These are phyloP conservation scores for Episyrphus balteatus DNA, from an alignment of 1,140 invertebrate genomes.

Conservation along the genomic window DNA sequence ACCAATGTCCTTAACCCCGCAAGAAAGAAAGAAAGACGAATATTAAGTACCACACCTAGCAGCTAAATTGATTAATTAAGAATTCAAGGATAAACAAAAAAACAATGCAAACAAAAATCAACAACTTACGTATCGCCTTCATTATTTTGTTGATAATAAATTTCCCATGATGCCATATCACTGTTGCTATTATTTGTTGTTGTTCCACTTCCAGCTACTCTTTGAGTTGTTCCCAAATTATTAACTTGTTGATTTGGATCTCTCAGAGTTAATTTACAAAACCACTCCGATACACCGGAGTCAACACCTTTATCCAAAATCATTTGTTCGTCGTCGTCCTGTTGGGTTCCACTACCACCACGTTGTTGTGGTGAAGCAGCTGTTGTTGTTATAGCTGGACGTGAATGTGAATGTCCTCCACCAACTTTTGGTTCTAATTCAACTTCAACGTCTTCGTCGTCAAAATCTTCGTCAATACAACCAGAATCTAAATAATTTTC, in stretches of 20 bases:
- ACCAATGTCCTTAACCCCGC: too few species aligned
- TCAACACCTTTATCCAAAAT: constrained; percentile 43
- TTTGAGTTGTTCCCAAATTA: constrained; percentile 9
- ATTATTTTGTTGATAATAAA: constrained; percentile 51
- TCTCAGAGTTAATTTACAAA: constrained; percentile 41
- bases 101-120: constrained; percentile 11
- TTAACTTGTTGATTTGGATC: constrained; percentile 4
- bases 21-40: too few species aligned
- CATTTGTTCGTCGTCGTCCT: constrained; percentile 26
- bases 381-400: constrained; percentile 2
- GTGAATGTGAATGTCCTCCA: constrained; percentile 15
- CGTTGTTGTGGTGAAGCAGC: constrained; percentile 5
- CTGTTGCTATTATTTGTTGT: constrained; percentile 10
- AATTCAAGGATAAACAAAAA: constrained; percentile 7
- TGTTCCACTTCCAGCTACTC: constrained; percentile 6
- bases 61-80: too few species aligned
- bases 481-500: constrained; percentile 22
- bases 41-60: too few species aligned
- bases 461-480: constrained; percentile 20
- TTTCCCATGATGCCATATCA: constrained; percentile 37
- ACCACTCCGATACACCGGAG: constrained; percentile 39
- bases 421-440: constrained; percentile 20
- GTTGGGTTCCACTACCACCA: constrained; percentile 1
- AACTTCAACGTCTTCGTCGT: constrained; percentile 5
- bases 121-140: constrained; percentile 62